Evolutionary conservation across 2,888 invertebrate species (phyloP), one percentile per base, ranked within the genome.

Genomic region (Tipula confusa): DNA sequence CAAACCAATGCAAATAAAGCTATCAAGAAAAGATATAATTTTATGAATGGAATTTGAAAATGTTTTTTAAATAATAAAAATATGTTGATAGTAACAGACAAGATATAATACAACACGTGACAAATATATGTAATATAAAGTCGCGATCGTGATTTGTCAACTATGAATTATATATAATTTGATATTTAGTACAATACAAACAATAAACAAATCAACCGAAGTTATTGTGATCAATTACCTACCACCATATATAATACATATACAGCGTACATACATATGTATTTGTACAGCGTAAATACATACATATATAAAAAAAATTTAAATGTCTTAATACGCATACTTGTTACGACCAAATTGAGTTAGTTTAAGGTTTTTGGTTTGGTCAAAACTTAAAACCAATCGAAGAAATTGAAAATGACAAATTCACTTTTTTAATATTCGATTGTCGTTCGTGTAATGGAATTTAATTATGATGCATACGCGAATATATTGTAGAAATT

Each of bases 401-500:
- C n/a, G 43, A 43, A 43, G 43, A 43, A 43, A 43, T 43, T 43
- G 43, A 43, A 43, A 64, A 64, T 64, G 64, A 64, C 64, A 64
- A 64, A 64, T 64, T 64, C 24, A 24, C 24, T 24, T 64, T 64
- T 64, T 64, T 64, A 24, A 24, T 64, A 64, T 64, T 64, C 64
- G 64, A 64, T 24, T 24, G 24, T 18, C 24, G 64, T 64, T 24
- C 24, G 64, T 24, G 9, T 64, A 64, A 18, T 64, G 64, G 64
- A 64, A 64, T 64, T 64, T 64, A 64, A 64, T 64, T 64, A 64
- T 64, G 64, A 64, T 64, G 64, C 9, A 13, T 64, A 64, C 64
- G 64, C 64, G 64, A 64, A 64, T 64, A 64, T 64, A 64, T 64
- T 64, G 64, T 64, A 64, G 64, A 64, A 64, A 64, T 64, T 64